Evolutionary conservation across 2,113 vertebrate species (phyloP), one percentile per base, ranked within the genome.

Genomic region (Ailuropoda melanoleuca): DNA sequence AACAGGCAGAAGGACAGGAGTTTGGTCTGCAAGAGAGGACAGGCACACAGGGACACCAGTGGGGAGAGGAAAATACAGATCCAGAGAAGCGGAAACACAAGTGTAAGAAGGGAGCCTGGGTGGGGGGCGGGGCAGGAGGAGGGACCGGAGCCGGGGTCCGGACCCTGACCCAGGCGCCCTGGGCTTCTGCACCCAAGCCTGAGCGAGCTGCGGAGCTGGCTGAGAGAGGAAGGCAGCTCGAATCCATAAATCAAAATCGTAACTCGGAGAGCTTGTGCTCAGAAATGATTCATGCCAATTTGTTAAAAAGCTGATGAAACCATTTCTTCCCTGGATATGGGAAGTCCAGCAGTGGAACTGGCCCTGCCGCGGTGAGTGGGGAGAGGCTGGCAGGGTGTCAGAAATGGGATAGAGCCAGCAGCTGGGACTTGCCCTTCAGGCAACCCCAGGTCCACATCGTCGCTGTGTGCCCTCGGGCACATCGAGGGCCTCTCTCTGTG

Each of bases 261-360:
- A 70, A 82, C 31, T 37, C 14, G 8, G 83, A 97, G 85, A 97
- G 29, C 31, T 89, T 95, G 62, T 90, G 97, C 96, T 96, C 31
- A 70, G 53, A 94, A 77, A 60, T 90, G 84, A 94, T 6, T 0
- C 93, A 96, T 82, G 90, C 60, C 60, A 66, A 80, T 92, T 29
- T 66, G 95, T 97, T 98, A 90, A 96, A 97, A 97, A 93, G 91
- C 26, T 95, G 97, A 97, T 97, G 81, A 96, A 97, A 97, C 92
- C 92, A n/a, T 97, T 98, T 96, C 93, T 97, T 97, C 92, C 77
- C 83, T 96, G 92, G 80, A 97, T 68, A 55, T 92, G 91, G 75
- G 62, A 96, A 29, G 96, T 98, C 87, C 92, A 64, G 86, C 13
- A 78, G 90, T 84, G 11, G 31, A 84, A 23, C 14, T 7, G 4